Evolutionary conservation across 2,113 vertebrate species (phyloP).

Genomic region (Crocuta crocuta): DNA sequence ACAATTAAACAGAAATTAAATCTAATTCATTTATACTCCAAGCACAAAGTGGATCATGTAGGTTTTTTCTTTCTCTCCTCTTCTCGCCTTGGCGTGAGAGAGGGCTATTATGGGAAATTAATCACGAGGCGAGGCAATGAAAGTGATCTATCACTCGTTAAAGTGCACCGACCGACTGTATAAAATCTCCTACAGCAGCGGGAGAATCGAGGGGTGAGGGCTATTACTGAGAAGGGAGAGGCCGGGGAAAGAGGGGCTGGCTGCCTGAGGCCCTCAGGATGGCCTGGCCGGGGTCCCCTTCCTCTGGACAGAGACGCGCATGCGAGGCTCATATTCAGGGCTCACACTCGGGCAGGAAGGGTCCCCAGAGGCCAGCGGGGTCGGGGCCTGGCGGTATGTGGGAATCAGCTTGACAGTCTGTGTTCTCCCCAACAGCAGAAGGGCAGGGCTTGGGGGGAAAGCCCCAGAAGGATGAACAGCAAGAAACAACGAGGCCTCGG

Average conservation of each 20-base stretch:
- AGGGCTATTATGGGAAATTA: conserved; percentile 89
- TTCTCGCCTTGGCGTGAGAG: conserved; percentile 88
- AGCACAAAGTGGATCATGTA: conserved; percentile 90
- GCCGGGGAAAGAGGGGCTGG: neutral
- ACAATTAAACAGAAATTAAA: conserved; percentile 96
- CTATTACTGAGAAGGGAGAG: conserved; percentile 70
- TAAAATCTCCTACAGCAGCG: conserved; percentile 78
- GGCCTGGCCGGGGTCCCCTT: fast-evolving
- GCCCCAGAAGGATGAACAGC: neutral
- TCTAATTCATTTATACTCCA: conserved; percentile 92
- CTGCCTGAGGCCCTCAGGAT: neutral
- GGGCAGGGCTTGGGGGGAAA: too few species aligned
- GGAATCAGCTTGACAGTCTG: too few species aligned
- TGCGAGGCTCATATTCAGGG: neutral
- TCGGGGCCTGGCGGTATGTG: fast-evolving
- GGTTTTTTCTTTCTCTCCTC: conserved; percentile 80
- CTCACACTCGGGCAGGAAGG: neutral
- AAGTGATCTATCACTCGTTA: conserved; percentile 88
- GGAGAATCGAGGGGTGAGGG: conserved; percentile 77
- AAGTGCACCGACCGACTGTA: conserved; percentile 82
- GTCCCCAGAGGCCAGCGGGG: neutral
- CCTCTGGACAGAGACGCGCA: neutral
- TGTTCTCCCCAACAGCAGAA: neutral
- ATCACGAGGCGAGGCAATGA: conserved; percentile 89
- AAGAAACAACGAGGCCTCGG: neutral